A percentile compares a stretch with the other conserved stretches of the same genome.
phyloP scores from a whole-genome alignment of 2,113 vertebrate genomes.

The Erythrocercus mccallii region DNA sequence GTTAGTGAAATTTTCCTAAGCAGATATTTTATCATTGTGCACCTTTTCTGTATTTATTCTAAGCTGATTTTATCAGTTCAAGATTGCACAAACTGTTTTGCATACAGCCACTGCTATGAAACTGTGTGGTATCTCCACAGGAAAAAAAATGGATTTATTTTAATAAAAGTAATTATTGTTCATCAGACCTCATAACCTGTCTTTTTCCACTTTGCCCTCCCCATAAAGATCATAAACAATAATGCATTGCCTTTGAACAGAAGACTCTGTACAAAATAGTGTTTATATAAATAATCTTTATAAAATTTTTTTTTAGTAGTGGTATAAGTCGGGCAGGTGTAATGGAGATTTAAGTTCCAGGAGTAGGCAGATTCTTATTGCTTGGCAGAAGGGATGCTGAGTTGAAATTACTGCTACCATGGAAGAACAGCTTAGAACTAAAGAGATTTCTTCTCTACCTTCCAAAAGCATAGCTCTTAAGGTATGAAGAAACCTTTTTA shows the following conservation, averaged over 20 bases:
- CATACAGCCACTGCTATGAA: background rate
- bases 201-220: background rate
- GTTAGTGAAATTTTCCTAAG: background rate
- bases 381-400: background rate
- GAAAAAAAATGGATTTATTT: background rate
- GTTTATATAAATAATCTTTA: background rate
- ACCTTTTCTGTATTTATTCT: background rate
- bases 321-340: background rate
- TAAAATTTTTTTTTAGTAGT: background rate
- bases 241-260: background rate
- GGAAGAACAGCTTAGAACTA: background rate
- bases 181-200: background rate
- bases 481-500: background rate
- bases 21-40: background rate
- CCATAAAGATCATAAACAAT: background rate
- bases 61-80: background rate
- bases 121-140: background rate
- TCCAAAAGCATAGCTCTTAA: background rate
- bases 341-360: background rate
- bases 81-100: background rate
- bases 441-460: background rate
- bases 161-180: background rate
- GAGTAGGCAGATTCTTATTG: background rate
- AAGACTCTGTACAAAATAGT: background rate
- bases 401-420: background rate